Base-by-base conservation (phyloP, 1,140 invertebrate genomes). In the Trachelipus rathkii region DNA sequence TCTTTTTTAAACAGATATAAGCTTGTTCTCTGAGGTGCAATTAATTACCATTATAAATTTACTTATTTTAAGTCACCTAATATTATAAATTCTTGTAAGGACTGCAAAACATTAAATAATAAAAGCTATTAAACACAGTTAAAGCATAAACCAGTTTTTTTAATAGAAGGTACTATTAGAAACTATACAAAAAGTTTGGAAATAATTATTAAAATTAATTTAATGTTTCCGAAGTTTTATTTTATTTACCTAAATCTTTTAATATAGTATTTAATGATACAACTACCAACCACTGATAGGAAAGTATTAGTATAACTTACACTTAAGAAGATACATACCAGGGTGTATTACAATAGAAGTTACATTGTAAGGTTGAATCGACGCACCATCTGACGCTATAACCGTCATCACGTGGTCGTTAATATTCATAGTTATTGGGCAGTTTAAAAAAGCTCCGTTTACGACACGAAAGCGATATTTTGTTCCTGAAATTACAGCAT, bases 401-500 rank as follows among this genome's bases (percentile, higher is more conserved):
- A 85, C 72, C 13, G 79, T 83, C 15, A 85, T 15, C 13, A 69
- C 60, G 74, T 85, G 84, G 4, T 77, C 71, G 70, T 84, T 83
- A 33, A 85, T 81, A 33, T 82, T 83, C 11, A 85, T 68, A 53
- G 75, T 73, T 33, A 84, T 78, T 43, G 84, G 84, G 72, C 82
- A 82, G 77, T 82, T 82, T 21, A 82, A 46, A 66, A 84, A 77
- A 6, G 82, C 84, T 21, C 81, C 82, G 78, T 82, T 84, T 8
- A 83, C 81, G 4, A 84, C 33, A 10, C 84, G 73, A 76, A 85
- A 83, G 44, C 84, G 78, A 72, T 84, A 84, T 13, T 77, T 69
- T 15, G 50, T 73, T n/a, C 76, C 76, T 75, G 15, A 15, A 21
- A 33, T 3, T 33, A 33, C 6, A 33, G 2, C 6, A 3, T 6